Percentiles rank a stretch among this genome's conserved stretches.
Evolutionary conservation across 2,888 invertebrate genomes (phyloP).

Genomic region (Masnerella sp.): DNA sequence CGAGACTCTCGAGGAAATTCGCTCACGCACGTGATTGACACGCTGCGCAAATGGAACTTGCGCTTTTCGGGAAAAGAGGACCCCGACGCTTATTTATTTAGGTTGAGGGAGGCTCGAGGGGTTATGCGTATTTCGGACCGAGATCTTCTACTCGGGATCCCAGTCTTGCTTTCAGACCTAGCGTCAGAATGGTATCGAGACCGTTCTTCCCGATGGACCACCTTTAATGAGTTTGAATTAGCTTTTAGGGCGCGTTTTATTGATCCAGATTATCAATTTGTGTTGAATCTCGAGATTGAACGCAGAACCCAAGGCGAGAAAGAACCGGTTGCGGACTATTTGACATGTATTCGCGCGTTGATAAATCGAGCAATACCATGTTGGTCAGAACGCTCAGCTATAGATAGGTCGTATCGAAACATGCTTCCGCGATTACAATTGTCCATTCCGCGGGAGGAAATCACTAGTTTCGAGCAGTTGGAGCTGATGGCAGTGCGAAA

Average conservation of each 20-base stretch:
- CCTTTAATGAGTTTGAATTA: neutral
- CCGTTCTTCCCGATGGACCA: neutral
- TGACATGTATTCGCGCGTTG: constrained; percentile 6
- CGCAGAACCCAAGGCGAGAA: constrained; percentile 3
- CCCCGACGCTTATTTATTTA: neutral
- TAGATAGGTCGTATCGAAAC: constrained; percentile 11
- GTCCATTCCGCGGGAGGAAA: neutral
- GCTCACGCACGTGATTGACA: constrained; percentile 1
- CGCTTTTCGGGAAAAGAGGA: neutral
- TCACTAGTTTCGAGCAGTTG: neutral
- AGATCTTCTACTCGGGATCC: neutral
- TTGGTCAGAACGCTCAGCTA: neutral
- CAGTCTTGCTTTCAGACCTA: neutral
- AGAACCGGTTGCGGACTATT: neutral
- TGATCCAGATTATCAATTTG: neutral
- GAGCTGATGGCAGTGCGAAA: neutral
- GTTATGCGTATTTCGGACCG: neutral
- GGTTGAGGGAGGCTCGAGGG: neutral
- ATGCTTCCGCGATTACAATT: constrained; percentile 1
- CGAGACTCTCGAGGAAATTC: too few species aligned
- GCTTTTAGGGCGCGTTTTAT: neutral
- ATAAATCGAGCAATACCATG: constrained; percentile 8
- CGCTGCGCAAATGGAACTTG: constrained; percentile 9
- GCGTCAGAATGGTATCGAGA: neutral
- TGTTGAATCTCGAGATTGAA: neutral